Base-by-base conservation (phyloP, 2,888 invertebrate genomes). In the Acronicta psi region DNA sequence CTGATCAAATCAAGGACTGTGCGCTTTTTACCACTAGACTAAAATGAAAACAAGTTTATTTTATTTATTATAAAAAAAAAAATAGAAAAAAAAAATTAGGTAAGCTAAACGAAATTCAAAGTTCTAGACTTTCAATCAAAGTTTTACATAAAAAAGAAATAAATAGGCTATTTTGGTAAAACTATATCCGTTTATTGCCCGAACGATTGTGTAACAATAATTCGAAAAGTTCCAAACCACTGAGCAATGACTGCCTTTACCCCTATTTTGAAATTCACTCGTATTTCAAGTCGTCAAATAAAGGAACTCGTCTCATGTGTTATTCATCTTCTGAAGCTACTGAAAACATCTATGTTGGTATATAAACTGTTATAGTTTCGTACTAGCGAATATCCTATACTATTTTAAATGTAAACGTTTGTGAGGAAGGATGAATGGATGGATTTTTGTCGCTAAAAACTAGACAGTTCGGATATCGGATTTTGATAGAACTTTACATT, bases 251-350 rank as follows among this genome's bases (percentile, higher is more conserved):
- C 75, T 70, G 70, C 57, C 29, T 64, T 25, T 43, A 59, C 56
- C 72, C 50, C 62, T 77, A 75, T 81, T 83, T 82, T 75, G 75
- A 76, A 83, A 83, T 84, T 76, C 79, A 77, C 78, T 77, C 67
- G 61, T 74, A 74, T 78, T 82, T 79, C 73, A 81, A 82, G 77
- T 80, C 73, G 73, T 75, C 79, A 82, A 86, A 85, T 83, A 86
- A 84, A 84, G 75, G 80, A 79, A 80, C 77, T 73, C 72, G 69
- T 45, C 80, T 86, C 83, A 88, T 88, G 83, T 61, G 75, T 84
- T 87, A 89, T 89, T 89, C 88, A 88, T 84, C 50, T 60, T 61
- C 51, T 41, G 63, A 74, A 68, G 61, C 73, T 65, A 66, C 69
- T 79, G 75, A 73, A 78, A 67, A 68, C 49, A 71, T 68, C 61